Base-by-base conservation (phyloP, 2,888 invertebrate species). In the Leptinotarsa juncta region DNA sequence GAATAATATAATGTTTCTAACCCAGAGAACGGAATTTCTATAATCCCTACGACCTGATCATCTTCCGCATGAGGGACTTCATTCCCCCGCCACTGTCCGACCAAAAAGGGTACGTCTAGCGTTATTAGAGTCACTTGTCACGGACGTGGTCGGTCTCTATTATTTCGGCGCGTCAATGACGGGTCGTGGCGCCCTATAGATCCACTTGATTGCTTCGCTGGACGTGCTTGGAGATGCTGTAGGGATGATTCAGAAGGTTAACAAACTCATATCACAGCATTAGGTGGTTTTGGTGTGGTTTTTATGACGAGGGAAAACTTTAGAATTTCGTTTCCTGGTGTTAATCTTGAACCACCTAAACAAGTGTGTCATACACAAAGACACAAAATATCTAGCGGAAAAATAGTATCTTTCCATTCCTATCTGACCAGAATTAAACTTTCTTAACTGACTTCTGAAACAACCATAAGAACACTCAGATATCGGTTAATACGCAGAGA, bases 111-210 rank as follows among this genome's bases (percentile, higher is more conserved):
- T 81, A 78, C 78, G 83, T 82, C 81, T 79, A 76, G 75, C 77
- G 74, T 81, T 80, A 83, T 83, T 83, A 83, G 79, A 82, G 78
- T 82, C 81, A 81, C 81, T 81, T 81, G 82, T 83, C 82, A 83
- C 83, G 82, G 80, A 81, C 81, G 73, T 78, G 2, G 78, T 78
- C 80, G 77, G 71, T 82, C 81, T 57, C 79, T 81, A 82, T 82
- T 82, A 81, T 81, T 78, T 77, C 72, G 69, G 74, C 72, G 74
- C 57, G 73, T 65, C 66, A 70, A 77, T 79, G 81, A 80, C 79
- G 80, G 79, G 79, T 78, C 79, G 80, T 75, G 79, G 78, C 79
- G 77, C 80, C 79, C 80, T 78, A 78, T 81, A 80, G 78, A 81
- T 81, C 75, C 77, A 77, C 78, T 79, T 81, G 81, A 81, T 81